A percentile compares a stretch with the other conserved stretches of the same genome.
These are phyloP conservation scores for Microplitis mediator DNA, from an alignment of 1,140 invertebrate genomes.

Conservation along the genomic window DNA sequence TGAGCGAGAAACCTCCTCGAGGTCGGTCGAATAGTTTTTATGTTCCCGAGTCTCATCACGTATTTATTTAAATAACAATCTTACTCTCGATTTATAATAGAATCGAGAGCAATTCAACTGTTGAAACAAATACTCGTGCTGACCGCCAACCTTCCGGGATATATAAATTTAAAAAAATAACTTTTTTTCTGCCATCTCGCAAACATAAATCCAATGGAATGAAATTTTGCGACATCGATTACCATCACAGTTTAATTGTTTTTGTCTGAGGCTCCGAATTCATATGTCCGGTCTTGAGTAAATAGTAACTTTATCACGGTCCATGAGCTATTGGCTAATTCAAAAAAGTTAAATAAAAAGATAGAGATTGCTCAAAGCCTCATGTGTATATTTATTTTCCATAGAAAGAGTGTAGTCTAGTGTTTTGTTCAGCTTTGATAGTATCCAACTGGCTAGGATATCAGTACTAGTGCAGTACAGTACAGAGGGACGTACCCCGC, in stretches of 20 bases:
- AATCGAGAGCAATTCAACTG: slow-evolving; percentile 7
- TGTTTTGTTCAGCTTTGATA: too few relatives aligned
- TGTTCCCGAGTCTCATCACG: background rate
- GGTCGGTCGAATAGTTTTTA: background rate
- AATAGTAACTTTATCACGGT: too few relatives aligned
- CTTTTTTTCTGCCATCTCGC: background rate
- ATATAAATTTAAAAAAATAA: background rate
- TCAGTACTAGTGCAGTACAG: too few relatives aligned
- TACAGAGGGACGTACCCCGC: too few relatives aligned
- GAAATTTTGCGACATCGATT: slow-evolving; percentile 13
- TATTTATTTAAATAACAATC: background rate
- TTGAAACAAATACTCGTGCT: background rate
- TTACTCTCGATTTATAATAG: background rate
- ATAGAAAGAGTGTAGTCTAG: too few relatives aligned
- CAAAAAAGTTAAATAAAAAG: too few relatives aligned
- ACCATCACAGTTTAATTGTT: background rate
- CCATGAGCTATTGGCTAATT: too few relatives aligned
- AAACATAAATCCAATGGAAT: background rate
- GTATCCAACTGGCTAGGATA: too few relatives aligned
- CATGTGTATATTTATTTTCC: too few relatives aligned
- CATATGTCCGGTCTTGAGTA: slow-evolving; percentile 14
- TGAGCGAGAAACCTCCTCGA: slow-evolving; percentile 9
- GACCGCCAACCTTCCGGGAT: slow-evolving; percentile 10
- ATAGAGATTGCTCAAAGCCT: too few relatives aligned
- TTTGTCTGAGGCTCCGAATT: background rate